These are phyloP conservation scores for Halisarca cf. caerulea DNA, from an alignment of 37 sponge, comb jelly and placozoan species.

Conservation along the genomic window DNA sequence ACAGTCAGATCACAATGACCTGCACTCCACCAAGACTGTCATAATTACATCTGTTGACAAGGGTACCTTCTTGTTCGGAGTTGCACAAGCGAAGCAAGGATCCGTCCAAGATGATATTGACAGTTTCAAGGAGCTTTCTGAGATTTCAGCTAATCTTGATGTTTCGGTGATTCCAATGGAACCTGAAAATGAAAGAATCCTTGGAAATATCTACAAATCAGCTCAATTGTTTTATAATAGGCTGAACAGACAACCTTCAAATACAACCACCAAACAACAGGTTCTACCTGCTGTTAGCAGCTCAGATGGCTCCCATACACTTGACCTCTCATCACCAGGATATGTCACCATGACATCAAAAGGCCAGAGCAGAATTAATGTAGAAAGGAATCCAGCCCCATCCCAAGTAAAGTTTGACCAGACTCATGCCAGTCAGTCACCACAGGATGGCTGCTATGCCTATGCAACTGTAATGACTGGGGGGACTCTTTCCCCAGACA, in stretches of 20 bases:
- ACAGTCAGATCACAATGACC: neutral
- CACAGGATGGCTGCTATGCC: too few species aligned
- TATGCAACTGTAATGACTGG: too few species aligned
- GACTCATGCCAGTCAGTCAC: too few species aligned
- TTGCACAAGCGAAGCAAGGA: neutral
- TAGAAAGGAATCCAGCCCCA: too few species aligned
- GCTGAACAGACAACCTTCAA: neutral
- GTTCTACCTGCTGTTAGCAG: too few species aligned
- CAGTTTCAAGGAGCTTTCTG: neutral
- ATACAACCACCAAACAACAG: too few species aligned
- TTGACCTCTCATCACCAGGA: too few species aligned
- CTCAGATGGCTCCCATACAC: too few species aligned
- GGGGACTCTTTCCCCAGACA: too few species aligned
- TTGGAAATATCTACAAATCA: neutral
- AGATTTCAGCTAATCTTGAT: neutral
- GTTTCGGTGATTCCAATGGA: neutral
- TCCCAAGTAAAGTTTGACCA: too few species aligned
- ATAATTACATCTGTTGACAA: neutral
- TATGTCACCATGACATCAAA: too few species aligned
- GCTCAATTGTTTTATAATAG: neutral
- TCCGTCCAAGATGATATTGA: neutral
- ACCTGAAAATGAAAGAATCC: neutral
- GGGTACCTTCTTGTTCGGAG: neutral
- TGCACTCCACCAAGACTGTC: neutral
- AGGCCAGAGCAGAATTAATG: too few species aligned